Base-by-base conservation (phyloP, 2,113 vertebrate genomes). In the Manacus vitellinus region DNA sequence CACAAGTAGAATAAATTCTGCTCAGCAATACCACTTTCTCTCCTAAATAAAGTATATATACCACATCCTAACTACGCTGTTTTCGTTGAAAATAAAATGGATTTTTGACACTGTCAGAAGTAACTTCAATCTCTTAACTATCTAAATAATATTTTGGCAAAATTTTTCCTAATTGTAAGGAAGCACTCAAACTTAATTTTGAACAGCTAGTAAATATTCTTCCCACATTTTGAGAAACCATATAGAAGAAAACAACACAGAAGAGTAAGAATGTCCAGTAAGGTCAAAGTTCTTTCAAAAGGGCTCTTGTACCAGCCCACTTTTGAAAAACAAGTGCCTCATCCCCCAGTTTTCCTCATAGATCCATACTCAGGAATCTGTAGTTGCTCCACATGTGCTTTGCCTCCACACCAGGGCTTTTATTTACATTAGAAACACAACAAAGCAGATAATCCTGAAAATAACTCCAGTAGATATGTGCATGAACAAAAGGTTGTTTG, bases 301-400 rank as follows among this genome's bases (percentile, higher is more conserved):
- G 15, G 20, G 15, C 13, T 47, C 39, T 72, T 86, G 49, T 46
- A 39, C 18, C 78, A 46, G 39, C 7, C 11, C 28, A 52, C 9
- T 56, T 77, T 74, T 54, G 52, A 41, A 41, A 39, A 59, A 46
- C n/a, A 61, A 52, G 21, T 8, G 62, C 54, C 12, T 37, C 27
- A 61, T 41, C 4, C n/a, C 23, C 30, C 68, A 78, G 54, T 14
- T 44, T 52, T 72, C 23, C 44, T 21, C 11, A 24, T 0, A 49
- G 46, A 58, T 20, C 65, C 61, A 39, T 8, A 10, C 41, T 44
- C 28, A 43, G 24, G 27, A 23, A 33, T 0, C 10, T 0, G 0
- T 0, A 9, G 46, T 5, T 71, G 43, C 24, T 43, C 27, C 33
- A 1, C 2, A 16, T 21, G 3, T 9, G 13, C 7, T 35, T 39